Evolutionary conservation across 2,113 vertebrate genomes (phyloP).

Genomic region (Galbula dea): DNA sequence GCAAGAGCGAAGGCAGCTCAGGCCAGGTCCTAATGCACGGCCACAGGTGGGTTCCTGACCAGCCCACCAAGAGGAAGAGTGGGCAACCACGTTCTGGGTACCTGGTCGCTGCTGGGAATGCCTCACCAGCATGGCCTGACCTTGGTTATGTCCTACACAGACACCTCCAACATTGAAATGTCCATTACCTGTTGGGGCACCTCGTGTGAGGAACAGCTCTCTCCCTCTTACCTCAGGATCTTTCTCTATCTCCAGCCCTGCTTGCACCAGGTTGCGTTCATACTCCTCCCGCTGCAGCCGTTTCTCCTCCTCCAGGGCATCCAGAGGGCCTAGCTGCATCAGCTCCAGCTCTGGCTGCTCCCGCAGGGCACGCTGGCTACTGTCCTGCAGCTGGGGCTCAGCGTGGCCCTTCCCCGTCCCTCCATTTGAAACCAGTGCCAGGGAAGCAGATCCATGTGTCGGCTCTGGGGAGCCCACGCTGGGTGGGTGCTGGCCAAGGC

Average conservation of each 20-base stretch:
- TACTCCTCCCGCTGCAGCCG: constrained; percentile 88
- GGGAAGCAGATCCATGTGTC: neutral
- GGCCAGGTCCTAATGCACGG: rapidly evolving
- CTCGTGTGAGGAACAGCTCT: rapidly evolving
- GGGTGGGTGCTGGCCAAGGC: neutral
- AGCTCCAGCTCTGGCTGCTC: neutral
- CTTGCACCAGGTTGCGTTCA: constrained; percentile 83
- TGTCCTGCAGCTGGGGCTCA: neutral
- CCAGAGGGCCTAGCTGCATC: constrained; percentile 61
- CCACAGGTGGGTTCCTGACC: neutral
- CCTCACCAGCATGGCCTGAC: rapidly evolving
- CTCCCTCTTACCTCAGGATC: constrained; percentile 76
- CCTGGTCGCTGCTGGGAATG: rapidly evolving
- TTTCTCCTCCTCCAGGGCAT: constrained; percentile 81
- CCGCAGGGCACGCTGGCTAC: neutral
- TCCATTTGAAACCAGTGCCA: constrained; percentile 79
- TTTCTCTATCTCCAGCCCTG: constrained; percentile 89
- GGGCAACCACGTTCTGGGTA: neutral
- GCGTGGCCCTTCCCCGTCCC: constrained; percentile 17
- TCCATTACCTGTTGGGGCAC: rapidly evolving
- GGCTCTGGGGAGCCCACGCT: neutral
- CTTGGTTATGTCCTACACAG: rapidly evolving
- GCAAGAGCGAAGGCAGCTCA: neutral
- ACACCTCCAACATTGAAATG: neutral
- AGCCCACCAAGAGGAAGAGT: neutral